Evolutionary conservation across 2,888 invertebrate species (phyloP), one percentile per base, ranked within the genome.

Genomic region (Meandrusa payeni): DNA sequence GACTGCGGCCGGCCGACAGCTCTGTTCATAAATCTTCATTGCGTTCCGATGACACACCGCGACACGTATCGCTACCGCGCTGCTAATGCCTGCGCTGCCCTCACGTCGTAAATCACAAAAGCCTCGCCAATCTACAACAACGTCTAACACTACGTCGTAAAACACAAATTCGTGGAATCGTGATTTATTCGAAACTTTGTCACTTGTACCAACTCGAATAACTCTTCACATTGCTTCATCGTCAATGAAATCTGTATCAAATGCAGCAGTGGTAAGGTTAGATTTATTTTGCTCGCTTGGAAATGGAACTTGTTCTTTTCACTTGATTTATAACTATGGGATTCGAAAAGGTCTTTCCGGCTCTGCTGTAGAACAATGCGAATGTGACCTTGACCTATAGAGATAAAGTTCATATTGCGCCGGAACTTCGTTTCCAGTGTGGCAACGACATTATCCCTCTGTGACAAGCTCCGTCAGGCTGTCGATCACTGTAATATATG

Each of bases 401-500:
- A 0, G 1, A 15, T 58, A 61, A 47, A 51, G 63, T 55, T 50
- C 31, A 37, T 29, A 56, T 65, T 68, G 0, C 51, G 32, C 43
- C 50, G 53, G 1, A 1, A 2, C 6, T 6, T n/a, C 5, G 28
- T 43, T 49, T 52, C 54, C 61, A 69, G 74, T 75, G 75, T 74
- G 73, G 77, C 74, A 79, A 85, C 83, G 81, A 82, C 83, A 82
- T 86, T 86, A 85, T 83, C 81, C 83, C 78, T 75, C 69, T 75
- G 81, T 82, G 85, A 86, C 86, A 85, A 75, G 83, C 66, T 75
- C 78, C 76, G 83, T 86, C 83, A 76, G 77, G 80, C 76, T 85
- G 86, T 87, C 86, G 83, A 86, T 87, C 86, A 87, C 78, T 82
- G 76, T 85, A 87, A 87, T 85, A 76, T 87, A 87, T 87, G 85